Evolutionary conservation across 2,113 vertebrate species (phyloP).

Genomic region (Montifringilla adamsi): DNA sequence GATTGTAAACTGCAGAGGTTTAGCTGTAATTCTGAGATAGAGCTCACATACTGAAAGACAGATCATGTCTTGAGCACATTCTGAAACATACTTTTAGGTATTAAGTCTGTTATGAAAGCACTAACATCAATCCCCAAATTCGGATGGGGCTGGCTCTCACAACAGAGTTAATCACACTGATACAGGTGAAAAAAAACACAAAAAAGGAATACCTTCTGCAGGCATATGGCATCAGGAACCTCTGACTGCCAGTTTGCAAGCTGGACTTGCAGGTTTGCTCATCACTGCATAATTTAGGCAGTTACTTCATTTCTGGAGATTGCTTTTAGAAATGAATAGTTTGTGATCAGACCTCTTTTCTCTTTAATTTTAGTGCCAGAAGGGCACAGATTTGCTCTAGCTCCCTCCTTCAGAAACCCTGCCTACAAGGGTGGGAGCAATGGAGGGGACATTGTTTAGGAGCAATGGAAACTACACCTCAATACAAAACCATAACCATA

Average conservation of each 20-base stretch:
- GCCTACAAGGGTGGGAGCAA: accelerated
- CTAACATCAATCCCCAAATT: neutral
- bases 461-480: neutral
- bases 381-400: neutral
- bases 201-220: neutral
- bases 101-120: neutral
- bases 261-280: neutral
- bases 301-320: neutral
- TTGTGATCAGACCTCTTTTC: neutral
- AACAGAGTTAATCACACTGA: neutral
- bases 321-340: neutral
- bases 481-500: neutral
- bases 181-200: neutral
- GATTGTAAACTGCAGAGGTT: neutral
- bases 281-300: neutral
- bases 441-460: neutral
- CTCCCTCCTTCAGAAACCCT: neutral
- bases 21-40: slow-evolving; percentile 27
- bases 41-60: neutral
- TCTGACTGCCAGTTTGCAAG: neutral
- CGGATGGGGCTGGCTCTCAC: neutral
- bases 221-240: neutral
- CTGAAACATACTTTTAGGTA: neutral
- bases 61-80: neutral
- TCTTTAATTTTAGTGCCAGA: neutral